Conservation (phyloP, 2,888 invertebrate genomes). For the Scaptomyza polygonia region DNA sequence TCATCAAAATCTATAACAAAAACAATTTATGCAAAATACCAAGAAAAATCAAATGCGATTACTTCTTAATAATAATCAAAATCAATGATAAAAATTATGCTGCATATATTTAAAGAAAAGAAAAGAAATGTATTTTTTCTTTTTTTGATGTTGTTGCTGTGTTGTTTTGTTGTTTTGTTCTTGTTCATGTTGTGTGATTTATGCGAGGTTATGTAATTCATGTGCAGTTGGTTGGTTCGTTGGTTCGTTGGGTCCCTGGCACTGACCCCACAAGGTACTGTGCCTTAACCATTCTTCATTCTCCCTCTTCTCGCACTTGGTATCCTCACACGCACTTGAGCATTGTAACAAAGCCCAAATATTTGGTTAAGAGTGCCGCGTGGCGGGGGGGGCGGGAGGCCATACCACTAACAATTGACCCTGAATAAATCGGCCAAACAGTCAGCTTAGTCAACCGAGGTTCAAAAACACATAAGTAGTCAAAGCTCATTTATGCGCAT, state of each 20-base stretch:
- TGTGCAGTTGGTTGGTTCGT: constrained; percentile 32
- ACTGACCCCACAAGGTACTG: constrained; percentile 24
- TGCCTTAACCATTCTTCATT: too few relatives aligned
- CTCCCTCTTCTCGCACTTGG: constrained; percentile 15
- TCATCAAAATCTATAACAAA: too few relatives aligned
- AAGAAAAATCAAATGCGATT: background rate
- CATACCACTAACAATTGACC: constrained; percentile 29
- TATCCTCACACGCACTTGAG: constrained; percentile 38
- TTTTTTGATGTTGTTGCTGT: constrained; percentile 8
- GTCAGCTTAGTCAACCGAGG: constrained; percentile 4
- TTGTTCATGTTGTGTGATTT: constrained; percentile 53
- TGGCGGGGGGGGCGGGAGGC: background rate
- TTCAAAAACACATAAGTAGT: constrained; percentile 62
- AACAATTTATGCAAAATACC: background rate
- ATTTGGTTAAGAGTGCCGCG: constrained; percentile 44
- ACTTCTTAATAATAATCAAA: too few relatives aligned
- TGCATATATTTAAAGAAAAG: background rate
- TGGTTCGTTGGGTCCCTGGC: constrained; percentile 7
- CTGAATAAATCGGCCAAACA: constrained; percentile 46
- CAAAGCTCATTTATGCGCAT: constrained; percentile 74
- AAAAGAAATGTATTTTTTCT: background rate
- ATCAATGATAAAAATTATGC: background rate
- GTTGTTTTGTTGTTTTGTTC: constrained; percentile 7
- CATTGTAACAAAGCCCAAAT: constrained; percentile 48
- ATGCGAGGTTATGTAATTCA: constrained; percentile 67